Percentiles rank a stretch among this genome's conserved stretches.
Conservation (phyloP, 1,140 invertebrate species). For the Pogonognathellus flavescens region DNA sequence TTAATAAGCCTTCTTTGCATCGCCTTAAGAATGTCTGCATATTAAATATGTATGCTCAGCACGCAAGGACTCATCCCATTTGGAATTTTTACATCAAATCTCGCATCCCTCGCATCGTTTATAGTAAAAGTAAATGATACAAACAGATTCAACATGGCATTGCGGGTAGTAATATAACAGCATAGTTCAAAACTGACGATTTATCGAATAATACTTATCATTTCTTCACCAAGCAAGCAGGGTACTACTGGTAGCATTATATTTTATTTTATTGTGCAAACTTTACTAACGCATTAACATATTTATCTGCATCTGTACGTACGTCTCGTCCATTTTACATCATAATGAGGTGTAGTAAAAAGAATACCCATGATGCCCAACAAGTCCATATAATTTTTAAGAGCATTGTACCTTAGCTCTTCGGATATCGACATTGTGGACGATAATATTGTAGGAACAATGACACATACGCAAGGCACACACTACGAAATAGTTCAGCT, state of each 20-base stretch:
- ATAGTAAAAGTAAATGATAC: no score
- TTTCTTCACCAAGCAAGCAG: background rate
- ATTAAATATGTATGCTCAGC: conserved; percentile 31
- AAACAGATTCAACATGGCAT: no score
- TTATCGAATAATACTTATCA: conserved; percentile 26
- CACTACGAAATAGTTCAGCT: background rate
- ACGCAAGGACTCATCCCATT: conserved; percentile 34
- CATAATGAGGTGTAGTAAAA: background rate
- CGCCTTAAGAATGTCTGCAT: conserved; percentile 12
- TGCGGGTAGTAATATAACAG: conserved; percentile 5
- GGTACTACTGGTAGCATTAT: background rate
- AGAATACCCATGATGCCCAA: background rate
- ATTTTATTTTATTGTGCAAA: conserved; percentile 13
- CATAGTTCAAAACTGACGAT: conserved; percentile 11
- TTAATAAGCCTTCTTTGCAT: conserved; percentile 25
- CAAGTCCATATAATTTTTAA: no score
- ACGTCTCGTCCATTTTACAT: background rate
- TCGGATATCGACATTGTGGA: no score
- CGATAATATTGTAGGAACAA: no score
- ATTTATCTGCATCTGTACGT: background rate
- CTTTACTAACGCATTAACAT: conserved; percentile 13
- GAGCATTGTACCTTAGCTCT: no score
- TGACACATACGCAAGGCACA: no score
- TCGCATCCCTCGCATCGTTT: background rate
- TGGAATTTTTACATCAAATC: conserved; percentile 17